Evolutionary conservation across 1,140 invertebrate species (phyloP).

Genomic region (Hydropsyche tenuis): DNA sequence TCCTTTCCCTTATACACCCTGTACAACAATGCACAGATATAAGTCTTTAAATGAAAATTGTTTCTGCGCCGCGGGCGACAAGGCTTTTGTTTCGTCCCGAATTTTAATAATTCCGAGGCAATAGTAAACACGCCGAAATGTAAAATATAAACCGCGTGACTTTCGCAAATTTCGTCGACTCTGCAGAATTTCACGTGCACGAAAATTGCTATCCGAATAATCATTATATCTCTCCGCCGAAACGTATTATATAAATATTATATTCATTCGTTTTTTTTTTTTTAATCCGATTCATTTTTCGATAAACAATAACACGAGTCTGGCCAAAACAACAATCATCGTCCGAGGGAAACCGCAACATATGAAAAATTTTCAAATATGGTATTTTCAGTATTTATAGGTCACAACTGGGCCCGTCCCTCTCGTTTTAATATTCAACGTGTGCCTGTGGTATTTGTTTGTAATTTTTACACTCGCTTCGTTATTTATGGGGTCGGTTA

Average conservation of each 20-base stretch:
- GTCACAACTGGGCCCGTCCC: neutral
- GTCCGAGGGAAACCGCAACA: too few species aligned
- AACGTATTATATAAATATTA: too few species aligned
- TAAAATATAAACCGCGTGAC: neutral
- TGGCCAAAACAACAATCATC: too few species aligned
- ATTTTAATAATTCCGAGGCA: conserved; percentile 31
- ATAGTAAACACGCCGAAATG: conserved; percentile 14
- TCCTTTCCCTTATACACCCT: neutral
- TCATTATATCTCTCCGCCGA: too few species aligned
- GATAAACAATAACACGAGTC: too few species aligned
- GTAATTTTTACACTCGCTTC: conserved; percentile 20
- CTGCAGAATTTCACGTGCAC: too few species aligned
- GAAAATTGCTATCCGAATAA: too few species aligned
- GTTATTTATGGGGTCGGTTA: conserved; percentile 23
- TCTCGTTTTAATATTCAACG: conserved; percentile 13
- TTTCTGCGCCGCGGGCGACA: conserved; percentile 29
- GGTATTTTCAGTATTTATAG: too few species aligned
- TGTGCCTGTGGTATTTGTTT: conserved; percentile 1
- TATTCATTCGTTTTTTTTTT: too few species aligned
- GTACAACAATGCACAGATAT: neutral
- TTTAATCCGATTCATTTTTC: too few species aligned
- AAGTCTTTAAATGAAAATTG: conserved; percentile 40
- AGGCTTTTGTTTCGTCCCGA: conserved; percentile 32
- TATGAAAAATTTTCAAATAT: too few species aligned
- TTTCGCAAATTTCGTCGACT: too few species aligned